Conservation (phyloP, 2,888 invertebrate genomes). For the Parthenolecanium corni region DNA sequence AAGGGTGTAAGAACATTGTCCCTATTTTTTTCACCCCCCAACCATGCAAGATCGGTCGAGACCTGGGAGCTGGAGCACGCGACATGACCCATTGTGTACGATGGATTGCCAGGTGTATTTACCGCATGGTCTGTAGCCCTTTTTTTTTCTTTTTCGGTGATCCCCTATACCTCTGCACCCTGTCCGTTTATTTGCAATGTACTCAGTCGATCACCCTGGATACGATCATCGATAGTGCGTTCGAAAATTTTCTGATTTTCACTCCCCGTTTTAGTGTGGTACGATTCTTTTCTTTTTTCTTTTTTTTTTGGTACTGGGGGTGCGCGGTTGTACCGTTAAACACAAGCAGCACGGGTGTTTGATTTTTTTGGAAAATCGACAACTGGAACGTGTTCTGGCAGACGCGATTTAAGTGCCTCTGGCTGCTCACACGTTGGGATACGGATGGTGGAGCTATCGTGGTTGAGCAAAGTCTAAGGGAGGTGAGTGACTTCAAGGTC, state of each 20-base stretch:
- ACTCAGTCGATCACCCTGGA: slow-evolving; percentile 3
- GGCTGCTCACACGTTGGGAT: too few species aligned
- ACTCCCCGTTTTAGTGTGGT: too few species aligned
- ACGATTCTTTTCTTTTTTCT: too few species aligned
- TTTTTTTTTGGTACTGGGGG: too few species aligned
- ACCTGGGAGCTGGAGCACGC: slow-evolving; percentile 26
- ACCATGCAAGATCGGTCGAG: slow-evolving; percentile 26
- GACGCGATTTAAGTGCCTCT: too few species aligned
- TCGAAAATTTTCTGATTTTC: slow-evolving; percentile 1
- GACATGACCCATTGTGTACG: slow-evolving; percentile 27
- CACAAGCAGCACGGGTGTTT: too few species aligned
- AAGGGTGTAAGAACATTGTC: slow-evolving; percentile 28
- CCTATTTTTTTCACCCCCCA: slow-evolving; percentile 9
- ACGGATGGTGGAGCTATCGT: too few species aligned
- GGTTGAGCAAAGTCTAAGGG: too few species aligned
- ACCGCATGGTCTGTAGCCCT: slow-evolving; percentile 25
- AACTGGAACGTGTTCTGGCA: too few species aligned
- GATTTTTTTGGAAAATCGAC: too few species aligned
- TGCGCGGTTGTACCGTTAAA: too few species aligned
- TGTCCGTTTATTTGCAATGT: background rate
- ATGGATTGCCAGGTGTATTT: slow-evolving; percentile 27
- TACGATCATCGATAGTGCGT: slow-evolving; percentile 8
- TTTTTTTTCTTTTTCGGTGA: slow-evolving; percentile 8
- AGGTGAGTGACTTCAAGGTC: too few species aligned
- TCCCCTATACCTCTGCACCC: background rate